These are phyloP conservation scores for Drosophila suzukii DNA, from an alignment of 1,140 invertebrate species.

Conservation along the genomic window DNA sequence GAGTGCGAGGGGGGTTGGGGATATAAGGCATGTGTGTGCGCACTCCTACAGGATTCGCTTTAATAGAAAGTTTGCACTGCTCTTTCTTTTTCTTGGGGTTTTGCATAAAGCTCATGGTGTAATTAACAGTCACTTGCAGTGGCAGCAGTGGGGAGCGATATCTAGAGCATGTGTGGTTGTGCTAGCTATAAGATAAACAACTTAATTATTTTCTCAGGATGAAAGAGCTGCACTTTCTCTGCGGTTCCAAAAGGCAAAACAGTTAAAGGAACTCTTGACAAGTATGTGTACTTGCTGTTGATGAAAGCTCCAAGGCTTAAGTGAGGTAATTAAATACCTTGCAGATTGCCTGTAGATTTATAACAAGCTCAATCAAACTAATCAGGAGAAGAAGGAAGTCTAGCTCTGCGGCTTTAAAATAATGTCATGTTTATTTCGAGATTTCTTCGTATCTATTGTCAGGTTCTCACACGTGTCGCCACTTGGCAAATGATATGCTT, in stretches of 20 bases:
- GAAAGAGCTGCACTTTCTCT: conserved; percentile 55
- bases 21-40: conserved; percentile 13
- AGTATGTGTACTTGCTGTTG: conserved; percentile 20
- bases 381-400: background rate
- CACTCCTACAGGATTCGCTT: conserved; percentile 44
- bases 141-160: background rate
- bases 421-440: background rate
- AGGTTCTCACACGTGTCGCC: background rate
- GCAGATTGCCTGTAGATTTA: conserved; percentile 9
- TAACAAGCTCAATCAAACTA: conserved; percentile 3
- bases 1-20: background rate
- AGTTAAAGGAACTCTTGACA: conserved; percentile 27
- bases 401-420: background rate
- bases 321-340: conserved; percentile 59
- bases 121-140: conserved; percentile 79
- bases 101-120: conserved; percentile 72
- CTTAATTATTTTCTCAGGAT: conserved; percentile 71
- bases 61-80: conserved; percentile 75
- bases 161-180: conserved; percentile 5
- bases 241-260: conserved; percentile 23
- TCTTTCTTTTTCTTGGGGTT: conserved; percentile 36
- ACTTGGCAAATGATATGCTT: background rate
- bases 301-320: conserved; percentile 54
- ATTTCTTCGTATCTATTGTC: background rate
- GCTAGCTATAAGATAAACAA: conserved; percentile 78